phyloP scores from a whole-genome alignment of 2,113 vertebrate species.

The Abramis brama region DNA sequence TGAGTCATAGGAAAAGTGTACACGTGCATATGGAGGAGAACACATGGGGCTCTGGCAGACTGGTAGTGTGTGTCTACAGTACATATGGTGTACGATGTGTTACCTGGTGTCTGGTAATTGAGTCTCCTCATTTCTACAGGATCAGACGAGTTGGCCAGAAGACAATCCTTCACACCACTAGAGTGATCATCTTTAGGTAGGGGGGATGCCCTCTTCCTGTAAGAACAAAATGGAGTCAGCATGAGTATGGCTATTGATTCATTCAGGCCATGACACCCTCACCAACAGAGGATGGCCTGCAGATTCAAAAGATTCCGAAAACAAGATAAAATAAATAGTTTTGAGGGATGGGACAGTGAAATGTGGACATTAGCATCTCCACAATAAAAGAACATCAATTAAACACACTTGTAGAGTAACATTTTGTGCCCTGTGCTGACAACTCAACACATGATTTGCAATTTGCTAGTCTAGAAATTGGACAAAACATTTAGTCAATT shows the following conservation, averaged over 20 bases:
- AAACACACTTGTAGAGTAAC: background rate
- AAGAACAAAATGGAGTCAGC: constrained; percentile 26
- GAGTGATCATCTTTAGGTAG: constrained; percentile 90
- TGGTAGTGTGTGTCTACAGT: constrained; percentile 26
- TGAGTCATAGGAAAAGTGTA: constrained; percentile 54
- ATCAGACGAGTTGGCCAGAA: constrained; percentile 88
- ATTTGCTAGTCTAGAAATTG: background rate
- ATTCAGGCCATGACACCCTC: constrained; percentile 37
- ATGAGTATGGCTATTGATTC: background rate
- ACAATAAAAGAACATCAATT: background rate
- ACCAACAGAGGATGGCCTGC: constrained; percentile 18
- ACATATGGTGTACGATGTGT: constrained; percentile 34
- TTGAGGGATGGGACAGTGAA: background rate
- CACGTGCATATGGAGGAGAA: constrained; percentile 49
- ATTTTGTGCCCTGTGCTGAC: background rate
- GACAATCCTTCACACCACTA: constrained; percentile 86
- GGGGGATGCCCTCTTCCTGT: constrained; percentile 90
- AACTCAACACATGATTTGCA: background rate
- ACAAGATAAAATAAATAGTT: background rate
- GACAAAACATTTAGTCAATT: background rate
- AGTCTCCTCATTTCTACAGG: constrained; percentile 95
- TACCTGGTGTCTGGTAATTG: constrained; percentile 96
- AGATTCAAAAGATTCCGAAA: background rate
- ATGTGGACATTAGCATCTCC: background rate
- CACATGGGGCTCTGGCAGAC: background rate